Percentiles rank a stretch among this genome's conserved stretches.
Conservation (phyloP, 2,888 invertebrate species). For the Meganola albula region DNA sequence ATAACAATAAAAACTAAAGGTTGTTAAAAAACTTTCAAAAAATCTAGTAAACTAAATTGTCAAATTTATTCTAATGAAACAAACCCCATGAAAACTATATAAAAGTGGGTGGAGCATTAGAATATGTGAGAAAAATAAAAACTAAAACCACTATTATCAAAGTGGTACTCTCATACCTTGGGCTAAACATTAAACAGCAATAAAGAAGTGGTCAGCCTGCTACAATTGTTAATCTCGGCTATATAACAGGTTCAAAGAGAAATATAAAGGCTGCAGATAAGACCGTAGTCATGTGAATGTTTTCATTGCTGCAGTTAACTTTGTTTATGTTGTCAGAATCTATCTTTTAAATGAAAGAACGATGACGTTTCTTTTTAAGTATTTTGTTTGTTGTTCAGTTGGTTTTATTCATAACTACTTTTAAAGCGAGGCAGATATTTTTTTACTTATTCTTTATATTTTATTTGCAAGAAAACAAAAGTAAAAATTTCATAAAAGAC, state of each 20-base stretch:
- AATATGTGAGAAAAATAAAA: too few relatives aligned
- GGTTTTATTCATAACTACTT: background rate
- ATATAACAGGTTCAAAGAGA: constrained; percentile 61
- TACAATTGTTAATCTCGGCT: constrained; percentile 64
- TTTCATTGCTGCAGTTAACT: constrained; percentile 32
- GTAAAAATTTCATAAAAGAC: too few relatives aligned
- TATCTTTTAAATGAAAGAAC: background rate
- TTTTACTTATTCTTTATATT: background rate
- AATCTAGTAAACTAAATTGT: too few relatives aligned
- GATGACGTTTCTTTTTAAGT: background rate
- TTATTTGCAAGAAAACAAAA: background rate
- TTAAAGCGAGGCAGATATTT: background rate
- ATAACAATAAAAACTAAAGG: too few relatives aligned
- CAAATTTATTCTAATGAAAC: too few relatives aligned
- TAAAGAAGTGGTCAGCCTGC: constrained; percentile 66
- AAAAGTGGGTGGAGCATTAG: too few relatives aligned
- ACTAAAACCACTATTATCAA: too few relatives aligned
- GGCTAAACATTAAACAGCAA: constrained; percentile 39
- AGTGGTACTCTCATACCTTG: constrained; percentile 30
- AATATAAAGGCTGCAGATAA: constrained; percentile 58
- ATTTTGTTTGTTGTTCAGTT: too few relatives aligned
- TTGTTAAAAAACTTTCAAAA: too few relatives aligned
- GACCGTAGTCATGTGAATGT: constrained; percentile 49
- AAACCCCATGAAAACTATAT: too few relatives aligned
- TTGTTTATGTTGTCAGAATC: constrained; percentile 16